Evolutionary conservation across 2,888 invertebrate genomes (phyloP), one percentile per base, ranked within the genome.

Genomic region (Heteromurus nitidus): DNA sequence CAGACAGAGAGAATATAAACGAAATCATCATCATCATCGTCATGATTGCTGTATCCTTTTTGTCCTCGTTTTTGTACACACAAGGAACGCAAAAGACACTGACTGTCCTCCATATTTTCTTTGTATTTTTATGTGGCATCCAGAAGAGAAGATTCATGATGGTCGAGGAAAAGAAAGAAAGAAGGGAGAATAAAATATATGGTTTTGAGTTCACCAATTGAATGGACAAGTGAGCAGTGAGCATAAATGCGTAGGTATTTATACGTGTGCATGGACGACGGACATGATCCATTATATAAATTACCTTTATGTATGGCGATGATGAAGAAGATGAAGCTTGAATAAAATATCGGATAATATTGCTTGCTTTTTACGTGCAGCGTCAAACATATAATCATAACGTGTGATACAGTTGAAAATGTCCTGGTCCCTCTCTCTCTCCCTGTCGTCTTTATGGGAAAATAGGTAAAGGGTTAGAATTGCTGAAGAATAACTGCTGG

Each of bases 331-430:
- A 75, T n/a, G 62, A 64, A 44, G 64, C 31, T 64, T 18, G 58
- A 72, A 65, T 65, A 53, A 58, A 64, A 53, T 50, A 55, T 76
- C 24, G 26, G 67, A 24, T 28, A 47, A 11, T 47, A 47, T n/a
- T n/a, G n/a, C n/a, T n/a, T n/a, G n/a, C n/a, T n/a, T n/a, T n/a
- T n/a, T n/a, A n/a, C n/a, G n/a, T n/a, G n/a, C 47, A 9, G n/a
- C 47, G n/a, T n/a, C n/a, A 36, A 30, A 74, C 64, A 68, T 42
- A 24, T 55, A 24, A 26, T 13, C 11, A 13, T 7, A 70, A 74
- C n/a, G 77, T 77, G 77, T 69, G 77, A 77, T 77, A 68, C 69
- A 69, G 73, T 73, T 68, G 72, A 73, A 73, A 74, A 60, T 53
- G 28, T 53, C 67, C 31, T 53, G 13, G 28, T 58, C 16, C 16